phyloP scores from a whole-genome alignment of 2,797 vertebrate genomes.

The Anableps anableps region DNA sequence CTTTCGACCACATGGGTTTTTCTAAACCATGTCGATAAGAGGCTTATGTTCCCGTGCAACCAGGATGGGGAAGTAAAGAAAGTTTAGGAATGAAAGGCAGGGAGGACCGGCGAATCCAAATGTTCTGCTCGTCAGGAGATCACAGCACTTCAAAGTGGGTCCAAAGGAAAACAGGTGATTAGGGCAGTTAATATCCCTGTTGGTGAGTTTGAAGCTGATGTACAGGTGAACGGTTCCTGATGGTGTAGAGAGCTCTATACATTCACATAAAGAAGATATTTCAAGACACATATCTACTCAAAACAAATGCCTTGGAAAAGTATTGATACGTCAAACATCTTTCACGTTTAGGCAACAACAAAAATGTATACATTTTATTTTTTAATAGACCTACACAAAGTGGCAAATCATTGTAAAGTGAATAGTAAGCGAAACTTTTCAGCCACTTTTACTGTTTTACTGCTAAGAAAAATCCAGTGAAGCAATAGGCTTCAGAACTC shows the following conservation, averaged over 20 bases:
- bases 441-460: no score
- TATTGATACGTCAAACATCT: background rate
- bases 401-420: no score
- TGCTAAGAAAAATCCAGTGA: no score
- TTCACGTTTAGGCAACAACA: no score
- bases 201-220: background rate
- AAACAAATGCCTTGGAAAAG: no score
- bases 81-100: slow-evolving; percentile 54
- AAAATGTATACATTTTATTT: no score
- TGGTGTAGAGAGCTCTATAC: background rate
- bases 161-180: slow-evolving; percentile 43
- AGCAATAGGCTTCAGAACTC: no score
- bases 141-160: slow-evolving; percentile 34
- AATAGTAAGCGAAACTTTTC: no score
- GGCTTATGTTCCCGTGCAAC: slow-evolving; percentile 69
- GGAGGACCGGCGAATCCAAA: slow-evolving; percentile 72
- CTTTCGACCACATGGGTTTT: slow-evolving; percentile 33
- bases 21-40: slow-evolving; percentile 62
- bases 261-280: background rate
- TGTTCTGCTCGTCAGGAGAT: slow-evolving; percentile 61
- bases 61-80: slow-evolving; percentile 59
- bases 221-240: background rate
- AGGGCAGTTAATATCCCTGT: slow-evolving; percentile 1
- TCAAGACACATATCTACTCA: background rate
- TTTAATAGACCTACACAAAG: no score